Evolutionary conservation across 2,888 invertebrate species (phyloP).

Genomic region (Tachina fera): DNA sequence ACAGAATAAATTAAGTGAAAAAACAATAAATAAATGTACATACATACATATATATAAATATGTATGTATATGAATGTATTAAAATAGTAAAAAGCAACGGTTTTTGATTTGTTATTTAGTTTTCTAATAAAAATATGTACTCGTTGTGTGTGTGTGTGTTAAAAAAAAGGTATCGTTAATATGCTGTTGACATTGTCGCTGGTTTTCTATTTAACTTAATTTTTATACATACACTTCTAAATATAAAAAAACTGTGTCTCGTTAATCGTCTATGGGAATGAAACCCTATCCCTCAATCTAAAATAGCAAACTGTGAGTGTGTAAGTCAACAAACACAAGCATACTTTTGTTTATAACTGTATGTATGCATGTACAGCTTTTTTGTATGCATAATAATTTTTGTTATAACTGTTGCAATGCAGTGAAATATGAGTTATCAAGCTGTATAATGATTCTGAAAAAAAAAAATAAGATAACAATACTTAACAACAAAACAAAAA

Average conservation of each 20-base stretch:
- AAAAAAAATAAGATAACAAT: not conserved
- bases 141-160: not conserved
- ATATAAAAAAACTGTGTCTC: not conserved
- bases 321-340: not conserved
- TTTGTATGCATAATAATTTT: not conserved
- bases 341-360: not conserved
- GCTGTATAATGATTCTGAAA: slow-evolving; percentile 25
- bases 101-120: not conserved
- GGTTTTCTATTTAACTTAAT: slow-evolving; percentile 28
- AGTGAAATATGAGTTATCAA: slow-evolving; percentile 42
- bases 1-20: slow-evolving; percentile 47
- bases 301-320: slow-evolving; percentile 1
- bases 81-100: slow-evolving; percentile 27
- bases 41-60: too few relatives aligned
- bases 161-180: not conserved
- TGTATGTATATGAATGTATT: not conserved
- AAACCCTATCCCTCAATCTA: slow-evolving; percentile 45
- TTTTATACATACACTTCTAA: slow-evolving; percentile 34
- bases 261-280: slow-evolving; percentile 62
- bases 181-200: slow-evolving; percentile 13
- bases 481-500: slow-evolving; percentile 12
- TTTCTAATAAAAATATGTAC: not conserved
- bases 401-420: slow-evolving; percentile 33
- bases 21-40: slow-evolving; percentile 8
- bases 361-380: not conserved